These are phyloP conservation scores for Strigops habroptila DNA, from an alignment of 2,113 vertebrate genomes.

Conservation along the genomic window DNA sequence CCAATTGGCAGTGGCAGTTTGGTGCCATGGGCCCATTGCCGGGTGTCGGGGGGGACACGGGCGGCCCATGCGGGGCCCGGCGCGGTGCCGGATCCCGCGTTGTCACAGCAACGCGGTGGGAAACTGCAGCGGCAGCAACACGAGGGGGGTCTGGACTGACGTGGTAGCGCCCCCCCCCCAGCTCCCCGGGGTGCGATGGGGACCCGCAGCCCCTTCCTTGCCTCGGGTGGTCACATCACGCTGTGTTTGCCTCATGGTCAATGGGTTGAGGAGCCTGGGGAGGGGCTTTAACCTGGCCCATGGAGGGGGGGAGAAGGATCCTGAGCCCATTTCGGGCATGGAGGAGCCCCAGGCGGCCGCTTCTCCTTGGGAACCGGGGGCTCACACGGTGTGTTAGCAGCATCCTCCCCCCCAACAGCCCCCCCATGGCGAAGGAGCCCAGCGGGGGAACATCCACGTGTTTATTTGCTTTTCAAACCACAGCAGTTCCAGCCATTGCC, in stretches of 20 bases:
- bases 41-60: accelerated
- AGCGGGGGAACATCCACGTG: background rate
- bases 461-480: conserved; percentile 37
- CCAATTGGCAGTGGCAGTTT: conserved; percentile 9
- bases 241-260: background rate
- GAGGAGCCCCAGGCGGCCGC: accelerated
- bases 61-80: background rate
- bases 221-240: accelerated
- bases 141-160: background rate
- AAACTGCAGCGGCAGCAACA: background rate
- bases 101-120: background rate
- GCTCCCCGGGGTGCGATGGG: background rate
- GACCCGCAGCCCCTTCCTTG: background rate
- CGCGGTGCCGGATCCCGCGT: background rate
- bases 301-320: background rate
- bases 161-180: background rate
- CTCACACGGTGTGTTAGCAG: background rate
- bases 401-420: background rate
- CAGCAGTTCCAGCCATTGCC: background rate
- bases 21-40: background rate
- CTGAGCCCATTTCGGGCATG: background rate
- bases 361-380: background rate
- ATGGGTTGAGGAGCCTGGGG: background rate
- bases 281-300: accelerated
- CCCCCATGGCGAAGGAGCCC: background rate